Conservation (phyloP, 2,888 invertebrate genomes). For the Digitonthophagus gazella region DNA sequence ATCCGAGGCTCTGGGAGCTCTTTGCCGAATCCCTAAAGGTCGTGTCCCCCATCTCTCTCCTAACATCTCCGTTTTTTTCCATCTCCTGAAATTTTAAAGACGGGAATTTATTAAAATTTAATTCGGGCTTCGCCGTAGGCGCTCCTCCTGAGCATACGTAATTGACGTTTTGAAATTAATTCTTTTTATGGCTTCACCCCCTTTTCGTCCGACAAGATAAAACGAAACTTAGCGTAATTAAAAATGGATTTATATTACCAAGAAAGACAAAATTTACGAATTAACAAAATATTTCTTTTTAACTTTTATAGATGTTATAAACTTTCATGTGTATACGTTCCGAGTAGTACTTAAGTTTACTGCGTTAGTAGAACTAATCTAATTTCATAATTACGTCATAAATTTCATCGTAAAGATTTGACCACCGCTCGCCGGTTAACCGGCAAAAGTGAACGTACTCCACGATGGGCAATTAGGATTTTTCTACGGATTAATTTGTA, state of each 20-base stretch:
- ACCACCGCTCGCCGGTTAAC: not conserved
- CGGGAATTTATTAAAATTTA: conserved; percentile 14
- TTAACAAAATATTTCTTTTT: not conserved
- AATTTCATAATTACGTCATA: not conserved
- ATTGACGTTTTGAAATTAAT: conserved; percentile 16
- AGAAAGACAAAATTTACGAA: not conserved
- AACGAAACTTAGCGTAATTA: not conserved
- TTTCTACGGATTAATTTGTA: conserved; percentile 7
- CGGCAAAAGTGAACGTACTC: not conserved
- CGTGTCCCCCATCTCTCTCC: not conserved
- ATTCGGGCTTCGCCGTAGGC: conserved; percentile 7
- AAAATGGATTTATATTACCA: not conserved
- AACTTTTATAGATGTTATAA: not conserved
- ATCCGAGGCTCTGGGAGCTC: not conserved
- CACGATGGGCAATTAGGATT: not conserved
- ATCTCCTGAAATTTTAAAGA: conserved; percentile 14
- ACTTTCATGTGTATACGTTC: not conserved
- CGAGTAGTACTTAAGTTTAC: not conserved
- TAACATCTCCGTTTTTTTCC: conserved; percentile 11
- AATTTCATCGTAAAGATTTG: not conserved
- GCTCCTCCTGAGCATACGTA: conserved; percentile 7
- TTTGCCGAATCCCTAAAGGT: not conserved
- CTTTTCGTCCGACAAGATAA: not conserved
- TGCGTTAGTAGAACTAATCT: not conserved
- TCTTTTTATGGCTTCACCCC: conserved; percentile 1